Evolutionary conservation across 2,888 invertebrate genomes (phyloP).

Genomic region (Pilophorus perplexus): DNA sequence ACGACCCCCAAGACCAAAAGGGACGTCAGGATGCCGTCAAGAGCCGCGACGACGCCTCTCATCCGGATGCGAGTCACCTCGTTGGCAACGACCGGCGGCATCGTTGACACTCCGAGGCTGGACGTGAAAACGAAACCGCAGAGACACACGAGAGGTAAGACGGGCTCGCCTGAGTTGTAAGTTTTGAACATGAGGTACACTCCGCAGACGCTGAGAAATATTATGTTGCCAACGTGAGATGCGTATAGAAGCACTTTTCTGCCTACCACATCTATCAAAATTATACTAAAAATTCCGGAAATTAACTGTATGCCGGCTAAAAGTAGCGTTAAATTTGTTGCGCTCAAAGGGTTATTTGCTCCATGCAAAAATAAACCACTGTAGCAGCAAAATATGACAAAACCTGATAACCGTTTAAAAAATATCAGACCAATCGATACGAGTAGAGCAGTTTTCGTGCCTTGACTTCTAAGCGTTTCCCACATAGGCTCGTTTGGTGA

Average conservation of each 20-base stretch:
- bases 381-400: neutral
- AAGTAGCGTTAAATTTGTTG: neutral
- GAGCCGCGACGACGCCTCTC: conserved; percentile 1
- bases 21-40: neutral
- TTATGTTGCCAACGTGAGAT: neutral
- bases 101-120: neutral
- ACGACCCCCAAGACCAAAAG: neutral
- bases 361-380: neutral
- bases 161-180: neutral
- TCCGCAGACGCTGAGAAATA: neutral
- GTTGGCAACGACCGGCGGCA: neutral
- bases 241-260: conserved; percentile 16
- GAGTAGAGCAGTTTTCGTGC: neutral
- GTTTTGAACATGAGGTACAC: neutral
- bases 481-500: neutral
- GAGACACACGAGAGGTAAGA: conserved; percentile 6
- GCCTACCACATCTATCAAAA: conserved; percentile 3
- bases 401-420: neutral
- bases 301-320: neutral
- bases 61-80: conserved; percentile 15
- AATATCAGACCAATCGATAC: neutral
- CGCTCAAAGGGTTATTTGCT: neutral
- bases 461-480: neutral
- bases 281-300: neutral
- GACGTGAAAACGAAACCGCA: neutral